Percentiles rank a stretch among this genome's conserved stretches.
Evolutionary conservation across 2,113 vertebrate species (phyloP).

Genomic region (Seriola quinqueradiata): DNA sequence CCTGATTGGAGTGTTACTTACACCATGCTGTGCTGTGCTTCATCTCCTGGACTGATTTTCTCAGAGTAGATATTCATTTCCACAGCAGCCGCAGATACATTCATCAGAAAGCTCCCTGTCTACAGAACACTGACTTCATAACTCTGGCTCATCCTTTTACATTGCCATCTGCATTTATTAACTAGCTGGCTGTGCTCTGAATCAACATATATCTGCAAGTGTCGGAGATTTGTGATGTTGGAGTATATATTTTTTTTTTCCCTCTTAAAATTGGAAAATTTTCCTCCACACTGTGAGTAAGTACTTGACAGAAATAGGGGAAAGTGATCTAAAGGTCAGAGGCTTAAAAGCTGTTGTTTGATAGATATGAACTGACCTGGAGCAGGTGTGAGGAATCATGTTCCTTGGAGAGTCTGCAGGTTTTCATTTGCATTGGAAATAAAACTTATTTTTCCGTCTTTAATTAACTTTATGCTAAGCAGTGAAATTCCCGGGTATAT

Average conservation of each 20-base stretch:
- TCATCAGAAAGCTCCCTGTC: background rate
- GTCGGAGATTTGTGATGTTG: background rate
- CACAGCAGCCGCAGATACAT: background rate
- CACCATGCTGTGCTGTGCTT: background rate
- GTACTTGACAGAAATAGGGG: background rate
- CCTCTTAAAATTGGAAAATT: background rate
- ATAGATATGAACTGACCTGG: background rate
- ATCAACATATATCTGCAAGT: conserved; percentile 1
- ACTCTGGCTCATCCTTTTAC: conserved; percentile 7
- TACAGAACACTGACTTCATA: conserved; percentile 5
- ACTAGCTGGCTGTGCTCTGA: background rate
- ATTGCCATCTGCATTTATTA: conserved; percentile 37
- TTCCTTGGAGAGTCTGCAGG: background rate
- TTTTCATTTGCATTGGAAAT: background rate
- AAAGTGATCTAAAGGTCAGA: background rate
- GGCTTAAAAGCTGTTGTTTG: background rate
- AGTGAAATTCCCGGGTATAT: background rate
- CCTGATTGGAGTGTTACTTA: background rate
- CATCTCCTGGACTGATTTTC: background rate
- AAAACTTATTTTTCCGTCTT: background rate
- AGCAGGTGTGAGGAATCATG: background rate
- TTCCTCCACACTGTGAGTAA: too few species aligned
- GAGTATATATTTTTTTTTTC: background rate
- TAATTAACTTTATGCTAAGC: background rate
- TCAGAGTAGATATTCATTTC: background rate